Percentiles rank a stretch among this genome's conserved stretches.
phyloP scores from a whole-genome alignment of 2,797 vertebrate species.

The Taenioides sp. region DNA sequence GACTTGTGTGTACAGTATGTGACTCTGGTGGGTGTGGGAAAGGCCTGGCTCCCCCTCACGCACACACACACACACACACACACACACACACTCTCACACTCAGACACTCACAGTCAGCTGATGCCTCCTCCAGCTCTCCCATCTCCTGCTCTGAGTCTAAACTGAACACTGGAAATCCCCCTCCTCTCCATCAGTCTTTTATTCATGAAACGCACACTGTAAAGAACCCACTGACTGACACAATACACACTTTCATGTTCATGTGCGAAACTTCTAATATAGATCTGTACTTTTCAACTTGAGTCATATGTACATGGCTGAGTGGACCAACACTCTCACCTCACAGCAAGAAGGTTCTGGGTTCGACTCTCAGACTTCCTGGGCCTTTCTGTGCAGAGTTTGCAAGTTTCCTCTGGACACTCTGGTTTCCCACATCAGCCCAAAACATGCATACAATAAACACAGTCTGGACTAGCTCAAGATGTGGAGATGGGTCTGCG shows the following conservation, averaged over 20 bases:
- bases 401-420: not conserved
- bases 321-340: too few species aligned
- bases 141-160: slow-evolving; percentile 25
- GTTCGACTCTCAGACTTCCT: too few species aligned
- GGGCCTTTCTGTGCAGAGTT: not conserved
- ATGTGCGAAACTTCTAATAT: not conserved
- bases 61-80: slow-evolving; percentile 21
- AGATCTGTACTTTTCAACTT: not conserved
- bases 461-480: not conserved
- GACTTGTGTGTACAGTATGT: slow-evolving; percentile 17
- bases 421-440: not conserved
- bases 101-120: slow-evolving; percentile 50
- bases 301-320: too few species aligned
- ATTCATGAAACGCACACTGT: not conserved
- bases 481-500: not conserved
- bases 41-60: slow-evolving; percentile 38
- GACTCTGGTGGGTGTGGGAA: slow-evolving; percentile 62
- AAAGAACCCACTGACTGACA: not conserved
- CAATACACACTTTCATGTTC: not conserved
- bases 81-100: slow-evolving; percentile 24
- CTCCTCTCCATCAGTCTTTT: not conserved
- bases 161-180: slow-evolving; percentile 48
- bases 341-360: too few species aligned
- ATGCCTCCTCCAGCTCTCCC: slow-evolving; percentile 63
- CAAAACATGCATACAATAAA: not conserved